A percentile compares a stretch with the other conserved stretches of the same genome.
These are phyloP conservation scores for Oryzias woworae DNA, from an alignment of 2,113 vertebrate genomes.

Conservation along the genomic window DNA sequence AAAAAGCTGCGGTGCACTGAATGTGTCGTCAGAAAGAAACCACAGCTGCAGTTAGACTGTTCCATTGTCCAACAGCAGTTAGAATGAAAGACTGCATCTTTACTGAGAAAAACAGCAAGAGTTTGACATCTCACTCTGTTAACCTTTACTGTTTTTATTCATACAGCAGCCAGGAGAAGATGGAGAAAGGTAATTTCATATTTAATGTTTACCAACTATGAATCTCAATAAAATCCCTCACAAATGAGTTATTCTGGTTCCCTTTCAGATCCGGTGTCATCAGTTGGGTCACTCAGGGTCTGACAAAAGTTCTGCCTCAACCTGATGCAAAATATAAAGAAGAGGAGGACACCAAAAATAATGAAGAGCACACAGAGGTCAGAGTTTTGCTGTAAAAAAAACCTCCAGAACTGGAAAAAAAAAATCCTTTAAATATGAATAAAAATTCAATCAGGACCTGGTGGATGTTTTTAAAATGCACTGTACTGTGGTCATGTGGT, in stretches of 20 bases:
- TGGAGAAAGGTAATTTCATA: slow-evolving; percentile 58
- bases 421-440: neutral
- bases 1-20: too few species aligned
- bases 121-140: neutral
- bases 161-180: slow-evolving; percentile 40
- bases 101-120: too few species aligned
- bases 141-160: neutral
- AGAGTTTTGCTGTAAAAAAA: neutral
- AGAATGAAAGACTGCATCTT: too few species aligned
- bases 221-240: neutral
- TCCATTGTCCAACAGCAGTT: too few species aligned
- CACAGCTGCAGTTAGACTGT: too few species aligned
- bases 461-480: too few species aligned
- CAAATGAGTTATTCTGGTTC: neutral
- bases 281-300: slow-evolving; percentile 82
- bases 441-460: too few species aligned
- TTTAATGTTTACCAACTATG: neutral
- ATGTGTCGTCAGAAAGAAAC: too few species aligned
- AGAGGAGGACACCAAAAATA: neutral
- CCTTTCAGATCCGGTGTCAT: slow-evolving; percentile 74
- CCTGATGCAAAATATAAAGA: slow-evolving; percentile 67
- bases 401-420: neutral
- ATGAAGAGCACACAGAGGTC: slow-evolving; percentile 71
- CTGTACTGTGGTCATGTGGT: too few species aligned
- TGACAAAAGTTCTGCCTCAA: slow-evolving; percentile 87